phyloP scores from a whole-genome alignment of 2,797 vertebrate species.

The Malurus splendens region DNA sequence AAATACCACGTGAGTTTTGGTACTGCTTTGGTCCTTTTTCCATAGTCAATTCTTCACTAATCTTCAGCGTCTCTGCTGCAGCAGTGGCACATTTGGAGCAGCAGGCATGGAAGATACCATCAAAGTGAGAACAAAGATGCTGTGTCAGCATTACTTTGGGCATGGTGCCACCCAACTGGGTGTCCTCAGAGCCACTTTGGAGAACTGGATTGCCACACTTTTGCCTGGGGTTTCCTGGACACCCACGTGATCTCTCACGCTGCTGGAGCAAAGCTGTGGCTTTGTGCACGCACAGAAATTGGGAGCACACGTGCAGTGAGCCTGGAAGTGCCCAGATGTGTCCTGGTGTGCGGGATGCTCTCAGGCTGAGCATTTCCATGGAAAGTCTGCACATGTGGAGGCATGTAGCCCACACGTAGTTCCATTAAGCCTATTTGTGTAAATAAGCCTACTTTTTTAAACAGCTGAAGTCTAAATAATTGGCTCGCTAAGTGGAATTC shows the following conservation, averaged over 20 bases:
- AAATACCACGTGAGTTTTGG: background rate
- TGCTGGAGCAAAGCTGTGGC: background rate
- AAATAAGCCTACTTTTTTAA: background rate
- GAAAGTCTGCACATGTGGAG: accelerated
- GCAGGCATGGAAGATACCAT: background rate
- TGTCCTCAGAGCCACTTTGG: background rate
- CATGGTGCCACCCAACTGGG: background rate
- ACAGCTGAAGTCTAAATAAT: background rate
- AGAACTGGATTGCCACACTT: background rate
- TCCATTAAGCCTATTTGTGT: background rate
- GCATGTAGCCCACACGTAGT: background rate
- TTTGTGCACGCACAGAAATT: accelerated
- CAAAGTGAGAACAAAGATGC: background rate
- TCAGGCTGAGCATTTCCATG: background rate
- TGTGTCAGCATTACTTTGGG: background rate
- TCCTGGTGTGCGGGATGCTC: background rate
- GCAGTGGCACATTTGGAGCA: background rate
- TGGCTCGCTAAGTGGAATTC: background rate
- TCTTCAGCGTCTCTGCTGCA: background rate
- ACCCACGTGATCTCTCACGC: accelerated
- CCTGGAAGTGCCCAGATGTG: background rate
- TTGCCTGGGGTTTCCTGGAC: background rate
- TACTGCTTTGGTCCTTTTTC: background rate
- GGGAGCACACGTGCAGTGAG: background rate
- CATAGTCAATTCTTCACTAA: background rate